phyloP scores from a whole-genome alignment of 2,888 invertebrate genomes.

The Drosophila picticornis region DNA sequence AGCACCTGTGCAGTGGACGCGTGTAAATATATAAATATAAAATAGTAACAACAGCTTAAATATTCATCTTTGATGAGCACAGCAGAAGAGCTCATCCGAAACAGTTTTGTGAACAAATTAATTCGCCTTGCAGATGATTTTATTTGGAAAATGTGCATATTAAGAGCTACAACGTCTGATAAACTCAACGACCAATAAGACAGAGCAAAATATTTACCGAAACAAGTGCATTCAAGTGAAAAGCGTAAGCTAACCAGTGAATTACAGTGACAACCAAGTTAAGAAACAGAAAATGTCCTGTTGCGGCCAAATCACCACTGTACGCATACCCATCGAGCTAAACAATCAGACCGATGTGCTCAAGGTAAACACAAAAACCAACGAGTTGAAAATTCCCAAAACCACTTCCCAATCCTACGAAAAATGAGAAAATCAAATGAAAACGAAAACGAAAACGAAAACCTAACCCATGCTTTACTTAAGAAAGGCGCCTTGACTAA shows the following conservation, averaged over 20 bases:
- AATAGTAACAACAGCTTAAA: neutral
- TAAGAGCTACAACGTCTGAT: constrained; percentile 51
- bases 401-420: constrained; percentile 1
- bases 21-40: constrained; percentile 2
- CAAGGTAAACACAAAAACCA: constrained; percentile 87
- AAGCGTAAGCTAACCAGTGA: constrained; percentile 36
- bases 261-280: constrained; percentile 32
- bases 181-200: constrained; percentile 57
- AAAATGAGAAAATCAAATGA: neutral
- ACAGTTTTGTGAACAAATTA: constrained; percentile 6
- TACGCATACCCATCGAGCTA: constrained; percentile 91
- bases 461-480: constrained; percentile 43
- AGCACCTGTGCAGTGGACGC: constrained; percentile 12
- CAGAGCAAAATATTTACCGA: constrained; percentile 8
- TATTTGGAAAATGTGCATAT: constrained; percentile 67
- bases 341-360: constrained; percentile 91
- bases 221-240: constrained; percentile 26
- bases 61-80: neutral
- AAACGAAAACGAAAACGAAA: neutral
- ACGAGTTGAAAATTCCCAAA: constrained; percentile 10
- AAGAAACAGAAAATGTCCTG: constrained; percentile 86
- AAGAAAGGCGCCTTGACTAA: constrained; percentile 49
- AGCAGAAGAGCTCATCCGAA: neutral
- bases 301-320: constrained; percentile 90
- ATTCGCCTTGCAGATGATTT: constrained; percentile 32